Evolutionary conservation across 2,113 vertebrate genomes (phyloP).

Genomic region (Triplophysa tibetana): DNA sequence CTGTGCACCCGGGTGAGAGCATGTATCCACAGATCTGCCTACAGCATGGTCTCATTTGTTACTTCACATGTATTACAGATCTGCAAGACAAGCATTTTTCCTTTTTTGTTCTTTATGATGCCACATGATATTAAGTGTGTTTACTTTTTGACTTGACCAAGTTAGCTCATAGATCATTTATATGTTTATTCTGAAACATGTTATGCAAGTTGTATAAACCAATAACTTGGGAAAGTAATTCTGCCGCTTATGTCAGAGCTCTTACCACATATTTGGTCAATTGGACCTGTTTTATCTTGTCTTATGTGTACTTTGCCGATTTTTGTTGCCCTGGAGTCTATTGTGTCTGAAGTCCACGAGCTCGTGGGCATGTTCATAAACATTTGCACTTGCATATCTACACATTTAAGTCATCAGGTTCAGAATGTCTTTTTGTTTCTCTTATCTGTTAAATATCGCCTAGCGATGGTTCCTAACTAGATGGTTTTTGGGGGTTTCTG

Average conservation of each 20-base stretch:
- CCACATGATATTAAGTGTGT: no score
- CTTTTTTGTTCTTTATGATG: no score
- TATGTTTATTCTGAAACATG: neutral
- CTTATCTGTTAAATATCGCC: neutral
- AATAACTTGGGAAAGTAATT: neutral
- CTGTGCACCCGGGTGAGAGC: neutral
- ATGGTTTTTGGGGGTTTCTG: no score
- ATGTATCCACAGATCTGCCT: neutral
- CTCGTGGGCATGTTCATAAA: neutral
- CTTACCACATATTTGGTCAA: slow-evolving; percentile 20
- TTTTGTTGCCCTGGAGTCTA: slow-evolving; percentile 47
- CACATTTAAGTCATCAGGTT: neutral
- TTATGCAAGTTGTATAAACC: neutral
- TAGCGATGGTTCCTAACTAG: no score
- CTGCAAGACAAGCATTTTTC: no score
- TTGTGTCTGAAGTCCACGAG: slow-evolving; percentile 36
- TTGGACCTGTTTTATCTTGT: slow-evolving; percentile 52
- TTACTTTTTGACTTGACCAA: no score
- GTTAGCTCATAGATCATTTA: no score
- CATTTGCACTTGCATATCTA: neutral
- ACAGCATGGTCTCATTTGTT: neutral
- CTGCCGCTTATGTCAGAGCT: neutral
- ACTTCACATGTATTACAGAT: no score
- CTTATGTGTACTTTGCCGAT: slow-evolving; percentile 29
- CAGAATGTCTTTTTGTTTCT: neutral